Base-by-base conservation (phyloP, 2,113 vertebrate genomes). In the Hyla sarda region DNA sequence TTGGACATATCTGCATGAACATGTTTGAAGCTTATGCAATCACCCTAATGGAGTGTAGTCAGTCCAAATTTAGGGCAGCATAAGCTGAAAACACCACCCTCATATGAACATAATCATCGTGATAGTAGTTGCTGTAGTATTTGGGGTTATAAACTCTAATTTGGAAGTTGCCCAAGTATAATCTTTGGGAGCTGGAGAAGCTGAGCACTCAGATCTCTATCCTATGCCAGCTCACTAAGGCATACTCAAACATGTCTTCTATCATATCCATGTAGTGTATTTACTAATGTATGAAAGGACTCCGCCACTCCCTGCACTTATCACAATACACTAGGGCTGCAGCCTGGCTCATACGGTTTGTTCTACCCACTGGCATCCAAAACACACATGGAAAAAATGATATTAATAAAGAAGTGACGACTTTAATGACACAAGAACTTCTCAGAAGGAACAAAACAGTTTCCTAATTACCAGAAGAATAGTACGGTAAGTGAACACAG, bases 221-320 rank as follows among this genome's bases (percentile, higher is more conserved):
- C 34, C 54, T 17, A 21, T 37, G 52, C 56, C 56, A 23, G 34
- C 45, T 80, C 77, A 62, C 52, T 60, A 58, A 13, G 12, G 17
- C 77, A 45, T n/a, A 23, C 56, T 60, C 77, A 41, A 62, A 80
- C 77, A 80, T 10, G 1, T 14, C 14, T 17, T 17, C 23, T 13
- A 8, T 48, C 14, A 17, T 54, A 7, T 28, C 23, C 30, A 54
- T 10, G 7, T 6, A 23, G 9, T 10, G 23, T 80, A 41, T 80
- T 60, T 80, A 58, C 56, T 25, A 13, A 25, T 12, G 77, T 80
- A 80, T 45, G 23, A 80, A 79, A 37, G 30, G 56, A 30, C 41
- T 45, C 32, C 32, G 77, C 54, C 77, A 80, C 77, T 45, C 77
- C 77, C 77, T 62, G 21, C 32, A 14, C 12, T 80, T 60, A 60